Evolutionary conservation across 2,888 invertebrate species (phyloP), one percentile per base, ranked within the genome.

Genomic region (Epinotia brunnichana): DNA sequence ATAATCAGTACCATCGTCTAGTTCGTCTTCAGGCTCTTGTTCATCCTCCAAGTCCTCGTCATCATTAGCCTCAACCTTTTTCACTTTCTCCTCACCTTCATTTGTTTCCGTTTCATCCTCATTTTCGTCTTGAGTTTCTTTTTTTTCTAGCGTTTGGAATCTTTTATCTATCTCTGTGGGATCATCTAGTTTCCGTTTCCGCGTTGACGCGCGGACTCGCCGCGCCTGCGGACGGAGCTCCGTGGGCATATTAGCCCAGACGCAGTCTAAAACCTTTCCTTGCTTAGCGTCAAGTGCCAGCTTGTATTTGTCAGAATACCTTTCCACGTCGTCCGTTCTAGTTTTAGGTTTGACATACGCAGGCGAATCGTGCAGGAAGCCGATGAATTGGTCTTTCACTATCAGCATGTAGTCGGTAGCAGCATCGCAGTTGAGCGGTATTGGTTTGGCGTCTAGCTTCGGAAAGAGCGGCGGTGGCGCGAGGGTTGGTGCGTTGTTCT

Each of bases 1-100:
- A 83, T 97, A 97, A 86, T 97, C 97, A 24, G 97, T 97, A 21
- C 97, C 97, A 82, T 97, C 97, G 83, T 97, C 97, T 94, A 97
- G 95, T 87, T 97, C 97, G 83, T 97, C 96, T 80, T 97, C 97
- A 78, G 96, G 96, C 63, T 95, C 96, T 64, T 94, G 94, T 74
- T 95, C 95, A 73, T 95, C 94, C 57, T 94, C 94, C 51, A 95
- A 92, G 3, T 94, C 94, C 60, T 95, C 95, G 7, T 93, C 92
- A 51, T 94, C 94, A 72, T 92, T 93, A 0, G 87, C 90, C n/a
- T 93, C 94, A 53, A 95, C 95, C 57, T 94, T 94, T 1, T 92
- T 89, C 0, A 90, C 89, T 21, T 81, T 83, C 29, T 83, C 85
- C 41, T 87, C 90, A 44, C 90, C 91, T 56, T 93, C 94, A 71